A percentile compares a stretch with the other conserved stretches of the same genome.
Conservation (phyloP, 2,888 invertebrate genomes). For the Trypoxylon attenuatum region DNA sequence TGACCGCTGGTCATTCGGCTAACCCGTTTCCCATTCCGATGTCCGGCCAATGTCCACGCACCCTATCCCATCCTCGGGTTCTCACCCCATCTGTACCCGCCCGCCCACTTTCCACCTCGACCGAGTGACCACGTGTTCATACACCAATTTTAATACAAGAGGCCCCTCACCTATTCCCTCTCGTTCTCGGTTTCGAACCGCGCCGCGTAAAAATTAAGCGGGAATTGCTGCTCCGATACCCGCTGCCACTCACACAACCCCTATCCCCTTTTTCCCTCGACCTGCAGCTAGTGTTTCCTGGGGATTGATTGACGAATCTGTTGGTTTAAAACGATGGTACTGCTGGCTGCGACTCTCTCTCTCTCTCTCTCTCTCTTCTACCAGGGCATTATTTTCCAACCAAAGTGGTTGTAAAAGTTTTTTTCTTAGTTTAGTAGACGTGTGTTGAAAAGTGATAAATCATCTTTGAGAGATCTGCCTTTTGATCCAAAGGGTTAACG, state of each 20-base stretch:
- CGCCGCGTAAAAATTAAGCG: constrained; percentile 11
- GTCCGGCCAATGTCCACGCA: constrained; percentile 49
- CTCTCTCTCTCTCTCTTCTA: too few species aligned
- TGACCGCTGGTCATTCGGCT: constrained; percentile 58
- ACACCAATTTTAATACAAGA: constrained; percentile 18
- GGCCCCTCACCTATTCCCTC: constrained; percentile 33
- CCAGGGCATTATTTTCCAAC: too few species aligned
- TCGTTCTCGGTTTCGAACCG: neutral
- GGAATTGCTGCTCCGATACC: neutral
- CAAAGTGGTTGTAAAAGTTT: too few species aligned
- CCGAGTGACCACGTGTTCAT: constrained; percentile 32
- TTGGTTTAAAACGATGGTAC: neutral
- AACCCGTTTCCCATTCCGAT: constrained; percentile 61
- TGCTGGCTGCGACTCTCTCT: neutral
- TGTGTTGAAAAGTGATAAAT: too few species aligned
- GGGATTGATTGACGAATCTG: neutral
- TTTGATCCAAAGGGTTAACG: too few species aligned
- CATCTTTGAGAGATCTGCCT: too few species aligned
- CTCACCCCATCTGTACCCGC: constrained; percentile 19
- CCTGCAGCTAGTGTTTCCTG: neutral
- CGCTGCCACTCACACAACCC: neutral
- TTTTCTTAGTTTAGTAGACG: too few species aligned
- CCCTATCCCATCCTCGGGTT: constrained; percentile 20
- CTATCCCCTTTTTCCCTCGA: neutral
- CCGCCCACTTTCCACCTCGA: constrained; percentile 48